Conservation (phyloP, 2,113 vertebrate species). For the Herpetotheres cachinnans region DNA sequence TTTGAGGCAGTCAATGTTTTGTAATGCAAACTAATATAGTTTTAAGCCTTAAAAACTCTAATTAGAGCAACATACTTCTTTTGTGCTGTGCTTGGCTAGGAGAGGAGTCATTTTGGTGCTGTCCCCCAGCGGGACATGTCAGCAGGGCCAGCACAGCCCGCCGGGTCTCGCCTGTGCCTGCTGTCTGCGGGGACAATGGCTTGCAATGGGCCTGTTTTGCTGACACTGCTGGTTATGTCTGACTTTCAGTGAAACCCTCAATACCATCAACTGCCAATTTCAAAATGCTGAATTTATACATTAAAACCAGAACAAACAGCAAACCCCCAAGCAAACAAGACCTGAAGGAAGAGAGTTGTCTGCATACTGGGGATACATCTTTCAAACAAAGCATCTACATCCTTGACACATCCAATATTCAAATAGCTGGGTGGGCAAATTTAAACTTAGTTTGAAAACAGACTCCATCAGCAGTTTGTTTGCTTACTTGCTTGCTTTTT, state of each 20-base stretch:
- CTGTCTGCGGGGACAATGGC: neutral
- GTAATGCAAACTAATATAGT: neutral
- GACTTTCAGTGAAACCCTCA: neutral
- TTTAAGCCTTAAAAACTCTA: neutral
- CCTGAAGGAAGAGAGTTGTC: neutral
- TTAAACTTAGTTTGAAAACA: slow-evolving; percentile 31
- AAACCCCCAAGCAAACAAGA: neutral
- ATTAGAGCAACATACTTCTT: neutral
- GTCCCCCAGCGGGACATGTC: rapidly evolving
- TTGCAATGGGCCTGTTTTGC: neutral
- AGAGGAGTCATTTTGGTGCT: neutral
- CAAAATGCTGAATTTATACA: slow-evolving; percentile 32
- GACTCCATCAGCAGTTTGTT: slow-evolving; percentile 16
- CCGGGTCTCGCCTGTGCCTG: neutral
- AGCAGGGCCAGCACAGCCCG: neutral
- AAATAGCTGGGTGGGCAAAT: slow-evolving; percentile 24
- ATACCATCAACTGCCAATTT: neutral
- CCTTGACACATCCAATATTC: slow-evolving; percentile 9
- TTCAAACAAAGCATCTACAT: neutral
- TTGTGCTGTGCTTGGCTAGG: neutral
- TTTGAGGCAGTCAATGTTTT: neutral
- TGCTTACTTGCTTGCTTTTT: neutral
- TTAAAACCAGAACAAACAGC: neutral
- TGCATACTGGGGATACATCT: neutral
- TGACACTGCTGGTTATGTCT: neutral